Conservation (phyloP, 2,888 invertebrate genomes). For the Callosobruchus maculatus region DNA sequence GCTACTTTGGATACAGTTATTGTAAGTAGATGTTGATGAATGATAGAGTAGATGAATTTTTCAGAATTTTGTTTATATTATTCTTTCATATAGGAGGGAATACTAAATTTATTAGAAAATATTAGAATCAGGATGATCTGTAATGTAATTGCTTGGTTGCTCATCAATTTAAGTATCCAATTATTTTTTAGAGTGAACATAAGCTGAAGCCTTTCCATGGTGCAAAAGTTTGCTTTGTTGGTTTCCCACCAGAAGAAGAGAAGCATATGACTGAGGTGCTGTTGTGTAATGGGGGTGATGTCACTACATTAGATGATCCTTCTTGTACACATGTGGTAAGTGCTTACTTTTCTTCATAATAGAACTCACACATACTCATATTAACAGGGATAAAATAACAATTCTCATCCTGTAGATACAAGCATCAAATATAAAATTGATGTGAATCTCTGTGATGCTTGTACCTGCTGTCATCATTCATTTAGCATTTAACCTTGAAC, state of each 20-base stretch:
- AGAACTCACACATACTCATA: conserved; percentile 9
- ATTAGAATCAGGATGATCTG: too few relatives aligned
- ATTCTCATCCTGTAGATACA: background rate
- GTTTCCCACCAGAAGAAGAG: conserved; percentile 86
- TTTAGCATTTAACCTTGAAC: background rate
- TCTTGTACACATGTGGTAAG: conserved; percentile 91
- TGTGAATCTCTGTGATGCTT: background rate
- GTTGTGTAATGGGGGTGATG: conserved; percentile 79
- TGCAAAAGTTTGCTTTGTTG: conserved; percentile 81
- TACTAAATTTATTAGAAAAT: too few relatives aligned
- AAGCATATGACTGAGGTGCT: conserved; percentile 90
- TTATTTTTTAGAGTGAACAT: conserved; percentile 58
- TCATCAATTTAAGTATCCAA: too few relatives aligned
- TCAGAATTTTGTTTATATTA: background rate
- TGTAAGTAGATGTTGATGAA: conserved; percentile 45
- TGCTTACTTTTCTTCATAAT: conserved; percentile 6
- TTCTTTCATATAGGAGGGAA: too few relatives aligned
- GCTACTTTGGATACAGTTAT: conserved; percentile 69
- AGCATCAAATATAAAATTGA: background rate
- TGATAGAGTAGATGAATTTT: too few relatives aligned
- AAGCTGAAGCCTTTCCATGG: conserved; percentile 86
- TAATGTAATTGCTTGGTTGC: too few relatives aligned
- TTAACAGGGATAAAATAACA: background rate
- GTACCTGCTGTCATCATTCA: background rate
- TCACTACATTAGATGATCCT: conserved; percentile 73